phyloP scores from a whole-genome alignment of 1,140 invertebrate genomes.

The Plodia interpunctella region DNA sequence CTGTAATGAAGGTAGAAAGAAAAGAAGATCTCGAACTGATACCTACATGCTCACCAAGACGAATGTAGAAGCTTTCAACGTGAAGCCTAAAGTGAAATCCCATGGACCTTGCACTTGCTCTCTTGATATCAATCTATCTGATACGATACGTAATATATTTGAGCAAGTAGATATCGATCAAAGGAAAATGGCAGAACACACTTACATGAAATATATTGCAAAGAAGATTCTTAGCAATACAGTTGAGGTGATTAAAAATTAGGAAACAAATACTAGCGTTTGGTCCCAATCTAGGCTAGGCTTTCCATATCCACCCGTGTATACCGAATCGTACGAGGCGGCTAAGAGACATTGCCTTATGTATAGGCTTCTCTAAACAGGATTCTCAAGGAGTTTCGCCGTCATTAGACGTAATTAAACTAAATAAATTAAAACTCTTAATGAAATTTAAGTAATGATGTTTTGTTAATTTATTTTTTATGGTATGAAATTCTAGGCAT shows the following conservation, averaged over 20 bases:
- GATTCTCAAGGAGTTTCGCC: no score
- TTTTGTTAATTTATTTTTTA: background rate
- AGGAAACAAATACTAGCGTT: background rate
- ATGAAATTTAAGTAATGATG: no score
- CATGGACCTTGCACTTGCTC: conserved; percentile 62
- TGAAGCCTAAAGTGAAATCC: conserved; percentile 41
- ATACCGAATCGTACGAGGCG: no score
- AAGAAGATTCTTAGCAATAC: conserved; percentile 52
- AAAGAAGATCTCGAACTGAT: conserved; percentile 34
- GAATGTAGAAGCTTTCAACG: conserved; percentile 51
- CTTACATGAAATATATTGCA: conserved; percentile 59
- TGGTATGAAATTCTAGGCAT: conserved; percentile 38
- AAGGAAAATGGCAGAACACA: conserved; percentile 52
- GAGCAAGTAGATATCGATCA: conserved; percentile 64
- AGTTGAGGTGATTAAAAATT: conserved; percentile 38
- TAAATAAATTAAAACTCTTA: no score
- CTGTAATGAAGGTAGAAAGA: conserved; percentile 34
- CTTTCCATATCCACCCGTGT: no score
- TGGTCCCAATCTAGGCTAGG: background rate
- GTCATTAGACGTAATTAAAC: no score
- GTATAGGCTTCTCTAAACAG: no score
- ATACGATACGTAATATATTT: conserved; percentile 65
- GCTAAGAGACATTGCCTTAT: no score
- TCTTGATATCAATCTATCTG: conserved; percentile 54
- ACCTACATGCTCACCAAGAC: conserved; percentile 55